phyloP scores from a whole-genome alignment of 2,797 vertebrate genomes.

The Euthynnus affinis region DNA sequence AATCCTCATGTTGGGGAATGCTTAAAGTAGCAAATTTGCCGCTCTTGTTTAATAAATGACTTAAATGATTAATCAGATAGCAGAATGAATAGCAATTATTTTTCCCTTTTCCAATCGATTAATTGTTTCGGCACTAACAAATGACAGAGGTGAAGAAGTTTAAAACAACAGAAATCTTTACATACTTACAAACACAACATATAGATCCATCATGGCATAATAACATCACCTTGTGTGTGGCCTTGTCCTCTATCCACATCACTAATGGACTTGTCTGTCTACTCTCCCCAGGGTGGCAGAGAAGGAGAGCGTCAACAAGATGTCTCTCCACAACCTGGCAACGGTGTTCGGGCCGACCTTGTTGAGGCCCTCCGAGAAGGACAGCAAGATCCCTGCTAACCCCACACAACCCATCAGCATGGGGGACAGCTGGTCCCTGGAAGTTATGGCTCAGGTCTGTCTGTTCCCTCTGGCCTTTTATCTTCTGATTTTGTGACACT shows the following conservation, averaged over 20 bases:
- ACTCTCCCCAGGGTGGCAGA: slow-evolving; percentile 90
- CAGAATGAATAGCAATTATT: too few relatives aligned
- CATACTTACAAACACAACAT: neutral
- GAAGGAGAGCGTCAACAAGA: slow-evolving; percentile 96
- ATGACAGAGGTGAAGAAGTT: too few relatives aligned
- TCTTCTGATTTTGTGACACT: neutral
- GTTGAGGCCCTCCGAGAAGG: slow-evolving; percentile 96
- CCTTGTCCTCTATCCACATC: neutral
- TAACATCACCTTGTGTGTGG: neutral
- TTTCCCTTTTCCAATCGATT: too few relatives aligned
- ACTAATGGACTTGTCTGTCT: slow-evolving; percentile 16
- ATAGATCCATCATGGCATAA: slow-evolving; percentile 5
- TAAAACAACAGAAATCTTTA: neutral
- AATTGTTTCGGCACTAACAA: too few relatives aligned
- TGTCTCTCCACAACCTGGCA: slow-evolving; percentile 98
- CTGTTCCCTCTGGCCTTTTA: neutral
- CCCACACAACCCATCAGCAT: slow-evolving; percentile 97
- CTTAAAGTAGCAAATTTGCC: neutral
- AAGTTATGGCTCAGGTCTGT: slow-evolving; percentile 96
- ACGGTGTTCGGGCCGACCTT: slow-evolving; percentile 98
- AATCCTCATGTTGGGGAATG: neutral
- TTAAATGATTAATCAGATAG: too few relatives aligned
- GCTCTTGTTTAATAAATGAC: too few relatives aligned
- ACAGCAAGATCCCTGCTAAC: slow-evolving; percentile 95
- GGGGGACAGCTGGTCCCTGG: slow-evolving; percentile 99